Percentiles rank a stretch among this genome's conserved stretches.
Conservation (phyloP, 2,113 vertebrate species). For the pig (Sus scrofa) region DNA sequence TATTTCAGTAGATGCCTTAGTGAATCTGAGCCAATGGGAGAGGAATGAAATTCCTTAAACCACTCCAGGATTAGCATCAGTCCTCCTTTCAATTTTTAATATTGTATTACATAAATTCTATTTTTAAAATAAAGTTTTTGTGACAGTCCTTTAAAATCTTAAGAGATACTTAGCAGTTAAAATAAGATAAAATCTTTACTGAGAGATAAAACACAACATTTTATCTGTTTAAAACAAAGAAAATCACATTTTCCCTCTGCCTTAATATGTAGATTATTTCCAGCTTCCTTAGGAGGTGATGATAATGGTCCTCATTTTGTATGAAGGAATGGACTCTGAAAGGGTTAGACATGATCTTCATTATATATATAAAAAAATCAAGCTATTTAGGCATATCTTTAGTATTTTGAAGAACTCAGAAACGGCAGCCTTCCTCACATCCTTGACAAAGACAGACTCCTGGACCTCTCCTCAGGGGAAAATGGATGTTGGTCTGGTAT, state of each 20-base stretch:
- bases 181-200: no score
- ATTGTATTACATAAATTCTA: background rate
- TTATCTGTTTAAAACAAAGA: background rate
- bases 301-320: background rate
- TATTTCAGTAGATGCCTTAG: background rate
- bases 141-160: background rate
- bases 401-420: background rate
- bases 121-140: background rate
- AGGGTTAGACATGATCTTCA: background rate
- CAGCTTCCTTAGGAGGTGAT: background rate
- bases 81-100: background rate
- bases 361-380: conserved; percentile 22
- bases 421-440: background rate
- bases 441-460: background rate
- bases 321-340: background rate
- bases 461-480: background rate
- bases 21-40: background rate
- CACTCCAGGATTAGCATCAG: background rate
- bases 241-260: background rate
- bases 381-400: background rate
- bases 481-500: background rate
- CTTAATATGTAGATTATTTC: background rate
- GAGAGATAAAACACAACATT: background rate
- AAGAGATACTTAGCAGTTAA: background rate
- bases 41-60: background rate